Base-by-base conservation (phyloP, 2,113 vertebrate genomes). In the Archocentrus centrarchus region DNA sequence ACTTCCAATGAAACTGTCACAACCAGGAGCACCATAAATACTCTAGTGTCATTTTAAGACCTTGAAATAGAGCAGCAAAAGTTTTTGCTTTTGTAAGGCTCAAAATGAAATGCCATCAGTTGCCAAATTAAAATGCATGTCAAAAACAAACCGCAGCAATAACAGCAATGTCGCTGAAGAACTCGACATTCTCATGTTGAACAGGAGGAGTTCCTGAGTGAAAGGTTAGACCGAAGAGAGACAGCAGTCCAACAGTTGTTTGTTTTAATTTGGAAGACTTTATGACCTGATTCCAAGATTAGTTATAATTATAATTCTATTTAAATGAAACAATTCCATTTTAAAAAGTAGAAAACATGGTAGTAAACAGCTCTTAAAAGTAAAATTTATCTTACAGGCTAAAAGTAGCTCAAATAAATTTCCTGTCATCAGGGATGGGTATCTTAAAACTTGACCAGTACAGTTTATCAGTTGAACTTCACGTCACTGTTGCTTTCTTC, bases 141-240 rank as follows among this genome's bases (percentile, higher is more conserved):
- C 6, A 35, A 35, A 35, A 35, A 35, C 37, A 37, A 37, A 37
- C 37, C 5, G 37, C 37, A 35, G 32, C 32, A 35, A 99, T 87
- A 96, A 85, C 70, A 98, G 98, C 98, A 99, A 99, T 97, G 99
- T 99, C 59, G 97, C 97, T 86, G 98, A 99, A 92, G 98, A 99
- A 62, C 95, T 99, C 82, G 99, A 98, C 97, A 99, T 99, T 95
- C 97, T 98, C 93, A 99, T 99, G 89, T 99, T 98, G 98, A 99
- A 99, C 93, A 99, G 35, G 98, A 99, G 93, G 98, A 99, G 95
- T 99, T 99, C 89, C 93, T 99, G 20, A 97, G 97, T 89, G 98
- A 99, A 93, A 99, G 99, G 89, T 92, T 99, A 88, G 97, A 99
- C 3, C 96, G 96, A 63, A 89, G 99, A 85, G 99, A 99, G 95